Percentiles rank a stretch among this genome's conserved stretches.
These are phyloP conservation scores for Thalassoma bifasciatum DNA, from an alignment of 2,113 vertebrate species.

Conservation along the genomic window DNA sequence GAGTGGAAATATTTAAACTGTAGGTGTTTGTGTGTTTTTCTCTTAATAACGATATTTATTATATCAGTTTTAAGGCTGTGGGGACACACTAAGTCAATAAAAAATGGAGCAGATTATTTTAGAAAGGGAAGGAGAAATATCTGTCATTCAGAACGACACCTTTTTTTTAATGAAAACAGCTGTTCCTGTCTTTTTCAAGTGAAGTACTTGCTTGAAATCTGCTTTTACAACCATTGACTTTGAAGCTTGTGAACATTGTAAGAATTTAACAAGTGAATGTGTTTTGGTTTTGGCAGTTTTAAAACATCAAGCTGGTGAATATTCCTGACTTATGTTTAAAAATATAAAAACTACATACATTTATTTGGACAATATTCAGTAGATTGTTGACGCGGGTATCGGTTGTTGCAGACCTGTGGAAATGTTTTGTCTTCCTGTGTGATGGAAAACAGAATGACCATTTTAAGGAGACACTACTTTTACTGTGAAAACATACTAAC, in stretches of 20 bases:
- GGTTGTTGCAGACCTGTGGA: background rate
- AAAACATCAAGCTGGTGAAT: background rate
- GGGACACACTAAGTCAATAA: background rate
- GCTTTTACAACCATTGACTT: background rate
- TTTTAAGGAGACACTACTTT: background rate
- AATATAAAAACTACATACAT: background rate
- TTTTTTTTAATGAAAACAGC: background rate
- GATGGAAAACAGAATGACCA: background rate
- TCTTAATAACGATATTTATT: slow-evolving; percentile 38
- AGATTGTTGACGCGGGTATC: background rate
- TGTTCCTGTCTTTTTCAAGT: background rate
- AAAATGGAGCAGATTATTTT: slow-evolving; percentile 1
- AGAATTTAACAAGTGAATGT: slow-evolving; percentile 1
- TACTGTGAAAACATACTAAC: background rate
- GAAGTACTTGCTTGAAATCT: background rate
- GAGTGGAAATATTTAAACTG: slow-evolving; percentile 42
- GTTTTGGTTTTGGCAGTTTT: background rate
- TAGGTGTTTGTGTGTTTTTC: slow-evolving; percentile 42
- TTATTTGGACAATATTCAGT: background rate
- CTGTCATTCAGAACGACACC: background rate
- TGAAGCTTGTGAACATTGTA: background rate
- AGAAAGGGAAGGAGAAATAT: slow-evolving; percentile 4
- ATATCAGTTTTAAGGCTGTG: slow-evolving; percentile 32
- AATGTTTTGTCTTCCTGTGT: background rate
- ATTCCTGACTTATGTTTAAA: no score